A percentile compares a stretch with the other conserved stretches of the same genome.
These are phyloP conservation scores for Cygnus buccinator DNA, from an alignment of 2,113 vertebrate genomes.

Conservation along the genomic window DNA sequence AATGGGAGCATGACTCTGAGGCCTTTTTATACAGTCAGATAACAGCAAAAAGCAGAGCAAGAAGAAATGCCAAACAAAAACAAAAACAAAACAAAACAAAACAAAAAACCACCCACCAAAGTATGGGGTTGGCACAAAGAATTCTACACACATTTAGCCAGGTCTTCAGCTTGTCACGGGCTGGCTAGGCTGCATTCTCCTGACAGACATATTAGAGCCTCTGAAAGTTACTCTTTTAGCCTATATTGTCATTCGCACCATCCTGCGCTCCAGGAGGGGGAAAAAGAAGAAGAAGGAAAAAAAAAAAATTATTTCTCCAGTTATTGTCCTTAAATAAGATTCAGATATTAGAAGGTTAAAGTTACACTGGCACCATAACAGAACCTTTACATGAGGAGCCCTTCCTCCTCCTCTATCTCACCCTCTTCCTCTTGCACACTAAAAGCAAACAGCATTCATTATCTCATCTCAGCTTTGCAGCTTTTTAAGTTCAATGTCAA, in stretches of 20 bases:
- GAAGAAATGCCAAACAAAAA: neutral
- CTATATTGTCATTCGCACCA: neutral
- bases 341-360: neutral
- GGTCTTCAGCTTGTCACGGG: accelerated
- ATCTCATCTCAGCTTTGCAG: constrained; percentile 74
- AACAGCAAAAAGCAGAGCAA: neutral
- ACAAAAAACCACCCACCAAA: neutral
- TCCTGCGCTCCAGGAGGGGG: neutral
- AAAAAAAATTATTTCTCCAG: neutral
- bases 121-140: neutral
- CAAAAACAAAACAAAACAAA: no score
- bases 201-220: accelerated
- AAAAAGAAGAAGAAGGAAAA: no score
- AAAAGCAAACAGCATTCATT: constrained; percentile 71
- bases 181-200: neutral
- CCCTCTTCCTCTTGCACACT: constrained; percentile 44
- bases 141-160: accelerated
- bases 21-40: neutral
- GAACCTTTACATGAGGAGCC: neutral
- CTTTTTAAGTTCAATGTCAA: constrained; percentile 82
- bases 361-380: neutral
- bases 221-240: neutral
- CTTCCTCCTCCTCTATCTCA: neutral
- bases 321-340: neutral
- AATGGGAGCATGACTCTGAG: neutral